Percentiles rank a stretch among this genome's conserved stretches.
phyloP scores from a whole-genome alignment of 2,797 vertebrate genomes.

The Selene dorsalis region DNA sequence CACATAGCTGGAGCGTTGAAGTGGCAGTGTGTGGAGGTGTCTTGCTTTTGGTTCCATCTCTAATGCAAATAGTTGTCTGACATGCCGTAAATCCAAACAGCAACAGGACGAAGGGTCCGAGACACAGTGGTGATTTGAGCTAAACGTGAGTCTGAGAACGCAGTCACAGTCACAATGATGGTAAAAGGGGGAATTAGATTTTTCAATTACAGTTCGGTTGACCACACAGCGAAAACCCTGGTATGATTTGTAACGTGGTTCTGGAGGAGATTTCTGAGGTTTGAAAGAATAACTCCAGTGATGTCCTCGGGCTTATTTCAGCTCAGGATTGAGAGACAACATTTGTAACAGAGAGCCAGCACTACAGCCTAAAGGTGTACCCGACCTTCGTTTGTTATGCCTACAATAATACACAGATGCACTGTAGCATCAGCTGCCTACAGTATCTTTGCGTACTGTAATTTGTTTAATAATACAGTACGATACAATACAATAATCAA shows the following conservation, averaged over 20 bases:
- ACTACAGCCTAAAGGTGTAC: neutral
- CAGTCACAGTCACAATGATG: neutral
- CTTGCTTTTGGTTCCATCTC: slow-evolving; percentile 28
- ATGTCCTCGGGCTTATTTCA: neutral
- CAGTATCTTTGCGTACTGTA: no score
- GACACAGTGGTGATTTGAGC: no score
- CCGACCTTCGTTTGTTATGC: no score
- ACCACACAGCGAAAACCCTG: neutral
- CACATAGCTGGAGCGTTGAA: slow-evolving; percentile 63
- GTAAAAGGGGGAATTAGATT: neutral
- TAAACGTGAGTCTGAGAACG: neutral
- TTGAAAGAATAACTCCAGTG: neutral
- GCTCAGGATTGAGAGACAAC: neutral
- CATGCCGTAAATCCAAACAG: slow-evolving; percentile 5
- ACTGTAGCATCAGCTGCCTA: no score
- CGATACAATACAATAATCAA: no score
- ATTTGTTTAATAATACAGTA: no score
- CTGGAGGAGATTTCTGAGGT: neutral
- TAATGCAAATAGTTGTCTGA: slow-evolving; percentile 37
- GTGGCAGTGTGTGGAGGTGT: slow-evolving; percentile 50
- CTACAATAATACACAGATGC: no score
- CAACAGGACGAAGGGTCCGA: fast-evolving
- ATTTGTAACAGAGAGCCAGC: neutral
- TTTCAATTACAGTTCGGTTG: neutral
- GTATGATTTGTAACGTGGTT: neutral